Base-by-base conservation (phyloP, 2,113 vertebrate species). In the cat (Felis catus) region DNA sequence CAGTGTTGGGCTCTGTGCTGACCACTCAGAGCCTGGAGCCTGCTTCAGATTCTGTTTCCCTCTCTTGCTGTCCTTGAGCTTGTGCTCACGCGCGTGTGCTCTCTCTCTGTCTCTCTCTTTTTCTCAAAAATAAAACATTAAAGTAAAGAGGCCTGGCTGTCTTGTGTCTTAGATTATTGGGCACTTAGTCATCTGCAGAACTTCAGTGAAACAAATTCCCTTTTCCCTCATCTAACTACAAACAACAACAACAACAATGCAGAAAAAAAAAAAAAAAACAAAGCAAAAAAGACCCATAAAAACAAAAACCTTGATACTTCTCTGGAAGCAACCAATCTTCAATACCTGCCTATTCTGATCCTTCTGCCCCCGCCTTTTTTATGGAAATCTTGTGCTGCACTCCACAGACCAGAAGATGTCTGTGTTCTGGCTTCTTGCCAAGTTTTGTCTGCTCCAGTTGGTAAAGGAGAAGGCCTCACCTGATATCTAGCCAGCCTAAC, bases 321-420 rank as follows among this genome's bases (percentile, higher is more conserved):
- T 15, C 6, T 48, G 21, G 9, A 55, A 39, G 1, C 15, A 58
- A 39, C 58, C 23, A 58, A 1, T 27, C 12, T 76, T 65, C 7
- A 21, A 12, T 45, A 27, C 3, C 7, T 61, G 33, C 10, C 29
- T 15, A 16, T 14, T 11, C 5, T 29, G 36, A 3, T 5, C 48
- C 10, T 21, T 61, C 9, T 2, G 18, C 39, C 73, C 19, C 41
- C 0, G 3, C 1, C 16, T 4, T n/a, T 70, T 23, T 53, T 16
- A 21, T 48, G 27, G 13, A 48, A 53, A 4, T 85, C 5, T 78
- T n/a, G 12, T 25, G 70, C 9, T 23, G 4, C 7, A 51, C 4
- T 10, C 0, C 11, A 25, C 1, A 5, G 45, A n/a, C 33, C 16
- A 11, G 21, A 51, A 27, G 5, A 63, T 29, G 3, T 23, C 7